Evolutionary conservation across 2,888 invertebrate genomes (phyloP), one percentile per base, ranked within the genome.

Genomic region (Mythimna lalbum): DNA sequence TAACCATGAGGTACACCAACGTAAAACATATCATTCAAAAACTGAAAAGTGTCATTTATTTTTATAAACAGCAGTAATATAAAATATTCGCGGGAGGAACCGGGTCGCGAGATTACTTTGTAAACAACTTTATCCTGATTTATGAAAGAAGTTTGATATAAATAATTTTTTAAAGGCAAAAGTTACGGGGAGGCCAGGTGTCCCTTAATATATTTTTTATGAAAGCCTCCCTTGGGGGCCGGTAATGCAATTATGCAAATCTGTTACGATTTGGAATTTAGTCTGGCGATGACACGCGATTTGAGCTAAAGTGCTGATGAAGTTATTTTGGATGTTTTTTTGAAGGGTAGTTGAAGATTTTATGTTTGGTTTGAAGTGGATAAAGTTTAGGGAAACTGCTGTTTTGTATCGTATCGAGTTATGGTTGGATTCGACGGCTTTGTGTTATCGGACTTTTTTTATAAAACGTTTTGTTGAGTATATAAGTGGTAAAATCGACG

Each of bases 41-140:
- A 86, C 83, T 84, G 69, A 73, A 80, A 89, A 89, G 82, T 86
- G 79, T 80, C 86, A 82, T 89, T 87, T 84, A 85, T 89, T 86
- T 89, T 86, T 79, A 81, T 88, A 88, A 80, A 88, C 86, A 84
- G 72, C 73, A 63, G 73, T 77, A 69, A 76, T 84, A 74, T 81
- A 83, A 84, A 87, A 86, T 80, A 83, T 85, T 84, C 82, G 79
- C 83, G 83, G 68, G 73, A 87, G 87, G 87, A 79, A 67, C 78
- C 88, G 87, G 88, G 90, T 90, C 89, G 85, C 88, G 88, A 93
- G 92, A 95, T 95, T 93, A 95, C 95, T 95, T 95, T 85, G 93
- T 95, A 95, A 95, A 95, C 94, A 95, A 95, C 92, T 95, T 94
- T 92, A 91, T 88, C 89, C 87, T 95, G 95, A 95, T 95, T 95